Percentiles rank a stretch among this genome's conserved stretches.
Evolutionary conservation across 2,888 invertebrate species (phyloP).

Genomic region (Erpobdella octoculata): DNA sequence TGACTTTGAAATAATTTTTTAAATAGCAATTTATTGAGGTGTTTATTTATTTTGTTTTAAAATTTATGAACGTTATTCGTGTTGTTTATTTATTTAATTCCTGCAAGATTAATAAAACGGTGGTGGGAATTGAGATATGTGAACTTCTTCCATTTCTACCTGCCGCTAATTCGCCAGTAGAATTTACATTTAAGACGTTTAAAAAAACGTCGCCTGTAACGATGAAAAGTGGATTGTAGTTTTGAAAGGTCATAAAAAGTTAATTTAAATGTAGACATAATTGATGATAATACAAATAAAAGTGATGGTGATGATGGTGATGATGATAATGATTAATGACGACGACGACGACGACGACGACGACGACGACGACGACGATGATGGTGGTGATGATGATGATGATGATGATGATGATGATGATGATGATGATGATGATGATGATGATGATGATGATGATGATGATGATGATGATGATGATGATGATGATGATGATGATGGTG

Average conservation of each 20-base stretch:
- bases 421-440: constrained; percentile 63
- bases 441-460: constrained; percentile 32
- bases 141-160: no score
- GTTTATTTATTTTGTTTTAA: no score
- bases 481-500: constrained; percentile 19
- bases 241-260: neutral
- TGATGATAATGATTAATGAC: constrained; percentile 2
- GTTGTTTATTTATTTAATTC: no score
- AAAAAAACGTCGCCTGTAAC: neutral
- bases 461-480: constrained; percentile 29
- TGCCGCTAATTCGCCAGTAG: no score
- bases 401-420: constrained; percentile 26
- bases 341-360: neutral
- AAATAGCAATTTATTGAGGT: no score
- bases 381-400: constrained; percentile 17
- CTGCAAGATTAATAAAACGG: no score
- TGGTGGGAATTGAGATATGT: no score
- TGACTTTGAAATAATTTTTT: no score
- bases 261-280: neutral
- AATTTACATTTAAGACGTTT: no score
- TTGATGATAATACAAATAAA: no score
- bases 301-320: no score
- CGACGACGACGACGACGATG: neutral
- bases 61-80: no score
- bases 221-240: neutral